Base-by-base conservation (phyloP, 2,797 vertebrate genomes). In the Schizothorax lantsangensis region DNA sequence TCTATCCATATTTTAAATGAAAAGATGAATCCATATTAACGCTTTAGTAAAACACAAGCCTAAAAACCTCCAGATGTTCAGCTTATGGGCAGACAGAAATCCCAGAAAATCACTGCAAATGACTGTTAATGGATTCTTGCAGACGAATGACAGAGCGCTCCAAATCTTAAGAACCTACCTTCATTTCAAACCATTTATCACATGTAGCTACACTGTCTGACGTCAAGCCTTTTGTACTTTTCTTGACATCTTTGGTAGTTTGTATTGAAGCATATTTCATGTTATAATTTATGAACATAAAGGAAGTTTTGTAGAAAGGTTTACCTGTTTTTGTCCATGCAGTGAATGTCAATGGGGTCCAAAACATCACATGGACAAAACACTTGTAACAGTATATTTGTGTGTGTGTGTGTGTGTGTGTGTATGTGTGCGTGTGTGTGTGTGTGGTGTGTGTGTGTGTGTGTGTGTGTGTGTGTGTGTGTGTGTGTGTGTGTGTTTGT, bases 111-210 rank as follows among this genome's bases (percentile, higher is more conserved):
- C 26, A 12, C 64, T 33, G 17, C n/a, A 79, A 79, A 79, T 71
- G 74, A 7, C 64, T 57, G 47, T 59, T 79, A 85, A 79, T 79
- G 74, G 74, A 79, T 40, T 85, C 57, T 47, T 52, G 15, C 83
- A 69, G 74, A 54, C 33, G 78, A 52, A 71, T 79, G 83, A 52
- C 43, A 30, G 54, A 75, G 62, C 15, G 10, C 36, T 79, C 6
- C 49, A 85, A 54, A 57, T 84, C 30, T 75, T 12, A 68, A 77
- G 69, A 64, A 49, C 30, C 57, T 77, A 49, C 26, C 26, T 64
- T 49, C 2, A 64, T 23, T 49, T 84, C 14, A 66, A 19, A 33
- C 33, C 33, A 26, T 84, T 66, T 64, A 47, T 84, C 73, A 66
- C 8, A 64, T 49, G 10, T 36, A 33, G 43, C 54, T 17, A 17